Base-by-base conservation (phyloP, 37 sponge, comb jelly and placozoan species). In the Chondrosia reniformis region DNA sequence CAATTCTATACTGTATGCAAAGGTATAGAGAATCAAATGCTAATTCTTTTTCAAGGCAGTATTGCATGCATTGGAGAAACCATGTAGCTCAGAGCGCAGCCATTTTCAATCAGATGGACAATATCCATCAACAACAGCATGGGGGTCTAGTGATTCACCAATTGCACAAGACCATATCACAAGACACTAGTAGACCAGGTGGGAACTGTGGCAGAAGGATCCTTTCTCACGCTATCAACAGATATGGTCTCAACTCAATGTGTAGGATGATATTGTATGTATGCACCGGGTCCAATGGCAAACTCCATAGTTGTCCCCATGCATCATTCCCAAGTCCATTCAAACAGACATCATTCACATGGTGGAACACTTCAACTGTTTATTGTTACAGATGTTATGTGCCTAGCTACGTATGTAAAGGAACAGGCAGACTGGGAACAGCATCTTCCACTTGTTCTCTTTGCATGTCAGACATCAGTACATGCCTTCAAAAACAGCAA, bases 321-420 rank as follows among this genome's bases (percentile, higher is more conserved):
- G 82, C n/a, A 22, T 78, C 27, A 55, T 79, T 21, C 28, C 84
- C 28, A 85, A 84, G 61, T 83, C 80, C 1, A 87, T 86, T 25
- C 89, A 89, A 49, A 85, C 85, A 7, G 21, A 79, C 22, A 89
- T 84, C 46, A 84, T 89, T 80, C 85, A 88, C 15, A 84, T 89
- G 85, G 89, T 89, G n/a, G 89, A 89, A 58, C 32, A 75, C 28
- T 81, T 84, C 8, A 84, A 89, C 39, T 55, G 83, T 6, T 74
- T 79, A 27, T 59, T 89, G 0, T 57, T 85, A 0, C 83, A 89
- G 34, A 57, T 82, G 58, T 52, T 89, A 15, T 46, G 83, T 32
- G 27, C 80, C 9, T 89, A n/a, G n/a, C n/a, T n/a, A n/a, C n/a
- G 30, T 77, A 85, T 63, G 69, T 82, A 1, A 46, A 78, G 28